Base-by-base conservation (phyloP, 2,888 invertebrate species). In the Blastobasis lacticolella region DNA sequence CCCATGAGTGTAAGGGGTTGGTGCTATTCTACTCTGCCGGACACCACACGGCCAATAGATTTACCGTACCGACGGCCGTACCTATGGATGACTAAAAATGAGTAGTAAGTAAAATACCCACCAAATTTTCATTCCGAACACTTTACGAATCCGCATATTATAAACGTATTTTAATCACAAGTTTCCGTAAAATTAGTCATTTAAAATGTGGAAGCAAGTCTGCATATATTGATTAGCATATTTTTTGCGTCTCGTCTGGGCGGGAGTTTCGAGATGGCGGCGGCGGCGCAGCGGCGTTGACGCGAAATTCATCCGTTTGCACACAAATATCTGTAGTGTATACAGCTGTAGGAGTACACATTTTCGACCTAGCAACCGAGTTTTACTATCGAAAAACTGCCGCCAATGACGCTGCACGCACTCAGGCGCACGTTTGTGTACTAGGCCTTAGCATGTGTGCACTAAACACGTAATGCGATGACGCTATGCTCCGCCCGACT, bases 361-460 rank as follows among this genome's bases (percentile, higher is more conserved):
- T 87, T 88, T 88, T 72, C 82, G 85, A 83, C 84, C 81, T 87
- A 71, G 87, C 79, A 86, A 87, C 87, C 72, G 69, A 70, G 74
- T 81, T 71, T 81, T 79, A 6, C 81, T 82, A 78, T 80, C 79
- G 78, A 83, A 84, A 85, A 84, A 81, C 71, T 79, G 75, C 71
- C 69, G 73, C 69, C 80, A 76, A 64, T 77, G 73, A 66, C 70
- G 73, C 57, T 52, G 37, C 58, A 70, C 82, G 67, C 79, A 76
- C 77, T 58, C 79, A 75, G 70, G 72, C 75, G 61, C 60, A 62
- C 56, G 57, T 63, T 52, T 57, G 61, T 59, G 8, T 57, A 68
- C 73, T 23, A 77, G 63, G 51, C 58, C 62, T 60, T 9, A 58
- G 68, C 73, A 78, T 73, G 74, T 66, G 64, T 73, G 71, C 69